Evolutionary conservation across 2,797 vertebrate species (phyloP).

Genomic region (Lepilemur ruficaudatus): DNA sequence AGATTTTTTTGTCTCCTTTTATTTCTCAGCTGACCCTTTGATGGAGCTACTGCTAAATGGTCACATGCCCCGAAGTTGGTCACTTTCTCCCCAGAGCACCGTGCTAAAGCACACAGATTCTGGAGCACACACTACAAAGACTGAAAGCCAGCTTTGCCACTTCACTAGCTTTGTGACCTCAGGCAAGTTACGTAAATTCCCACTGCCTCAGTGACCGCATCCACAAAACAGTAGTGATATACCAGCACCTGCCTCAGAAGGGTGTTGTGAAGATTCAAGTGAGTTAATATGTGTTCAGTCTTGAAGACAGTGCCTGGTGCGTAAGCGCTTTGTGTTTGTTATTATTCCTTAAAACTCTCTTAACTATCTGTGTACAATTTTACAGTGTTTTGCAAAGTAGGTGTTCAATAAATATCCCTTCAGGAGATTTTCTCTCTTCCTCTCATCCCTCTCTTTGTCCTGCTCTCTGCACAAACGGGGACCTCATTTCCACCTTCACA

Average conservation of each 20-base stretch:
- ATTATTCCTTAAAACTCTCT: background rate
- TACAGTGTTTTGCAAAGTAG: background rate
- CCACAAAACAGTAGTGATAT: background rate
- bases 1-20: background rate
- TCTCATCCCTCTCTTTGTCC: background rate
- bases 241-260: background rate
- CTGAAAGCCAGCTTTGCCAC: background rate
- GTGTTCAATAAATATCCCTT: background rate
- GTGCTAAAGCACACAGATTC: background rate
- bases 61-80: background rate
- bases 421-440: background rate
- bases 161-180: background rate
- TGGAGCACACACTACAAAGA: background rate
- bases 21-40: background rate
- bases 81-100: background rate
- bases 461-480: background rate
- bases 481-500: background rate
- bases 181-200: background rate
- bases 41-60: background rate
- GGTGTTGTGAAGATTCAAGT: background rate
- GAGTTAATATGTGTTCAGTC: no score
- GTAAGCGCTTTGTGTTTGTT: background rate
- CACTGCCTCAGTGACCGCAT: background rate
- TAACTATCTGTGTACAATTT: background rate
- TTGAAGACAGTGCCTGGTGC: background rate